phyloP scores from a whole-genome alignment of 2,797 vertebrate species.

The Thamnophis elegans region DNA sequence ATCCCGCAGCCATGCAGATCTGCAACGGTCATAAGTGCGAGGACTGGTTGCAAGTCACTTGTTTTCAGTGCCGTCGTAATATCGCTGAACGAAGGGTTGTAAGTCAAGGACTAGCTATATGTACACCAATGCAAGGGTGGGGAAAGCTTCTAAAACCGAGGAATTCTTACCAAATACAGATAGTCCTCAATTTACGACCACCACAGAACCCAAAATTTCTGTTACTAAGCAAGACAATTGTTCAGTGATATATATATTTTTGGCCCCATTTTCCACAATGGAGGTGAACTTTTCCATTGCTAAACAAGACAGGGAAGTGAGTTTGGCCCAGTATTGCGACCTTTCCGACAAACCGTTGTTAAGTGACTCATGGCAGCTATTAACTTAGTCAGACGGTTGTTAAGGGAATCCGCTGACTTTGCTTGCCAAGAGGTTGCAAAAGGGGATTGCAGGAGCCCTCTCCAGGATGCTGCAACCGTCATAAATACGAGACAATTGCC shows the following conservation, averaged over 20 bases:
- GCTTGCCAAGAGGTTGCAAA: neutral
- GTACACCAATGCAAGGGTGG: neutral
- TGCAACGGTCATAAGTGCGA: neutral
- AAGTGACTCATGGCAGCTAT: no score
- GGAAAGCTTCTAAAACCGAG: neutral
- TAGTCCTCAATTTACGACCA: neutral
- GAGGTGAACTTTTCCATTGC: no score
- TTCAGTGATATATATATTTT: no score
- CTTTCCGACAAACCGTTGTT: no score
- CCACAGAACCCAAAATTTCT: no score
- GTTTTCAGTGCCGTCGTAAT: neutral
- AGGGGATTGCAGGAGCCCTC: no score
- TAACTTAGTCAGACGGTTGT: neutral
- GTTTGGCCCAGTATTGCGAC: no score
- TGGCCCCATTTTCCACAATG: no score
- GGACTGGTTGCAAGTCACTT: neutral
- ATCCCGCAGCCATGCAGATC: neutral
- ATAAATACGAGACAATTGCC: neutral
- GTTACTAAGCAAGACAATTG: no score
- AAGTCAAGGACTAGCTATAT: neutral
- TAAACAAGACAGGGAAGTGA: no score
- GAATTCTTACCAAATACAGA: neutral
- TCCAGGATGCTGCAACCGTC: neutral
- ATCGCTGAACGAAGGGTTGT: neutral
- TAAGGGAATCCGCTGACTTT: neutral